Conservation (phyloP, 2,888 invertebrate genomes). For the Thecophora atra region DNA sequence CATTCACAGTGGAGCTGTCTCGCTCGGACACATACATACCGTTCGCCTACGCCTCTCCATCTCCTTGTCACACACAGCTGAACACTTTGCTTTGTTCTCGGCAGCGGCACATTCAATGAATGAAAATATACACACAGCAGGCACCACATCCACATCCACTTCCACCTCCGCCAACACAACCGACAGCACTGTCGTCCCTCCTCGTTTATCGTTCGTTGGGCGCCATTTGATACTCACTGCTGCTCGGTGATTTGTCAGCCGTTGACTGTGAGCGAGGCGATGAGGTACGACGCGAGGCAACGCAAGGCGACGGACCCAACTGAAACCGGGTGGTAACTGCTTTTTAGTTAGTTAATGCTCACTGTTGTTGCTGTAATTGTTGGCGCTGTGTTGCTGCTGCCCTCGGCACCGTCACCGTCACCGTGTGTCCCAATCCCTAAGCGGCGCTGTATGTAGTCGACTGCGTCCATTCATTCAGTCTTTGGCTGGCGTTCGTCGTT, state of each 20-base stretch:
- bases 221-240: constrained; percentile 54
- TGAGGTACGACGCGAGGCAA: background rate
- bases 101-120: constrained; percentile 4
- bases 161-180: constrained; percentile 40
- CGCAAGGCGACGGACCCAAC: constrained; percentile 40
- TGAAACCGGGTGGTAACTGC: constrained; percentile 13
- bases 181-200: constrained; percentile 16
- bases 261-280: constrained; percentile 6
- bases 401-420: constrained; percentile 35
- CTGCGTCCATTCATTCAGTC: constrained; percentile 39
- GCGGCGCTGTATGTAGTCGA: constrained; percentile 36
- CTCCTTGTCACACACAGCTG: too few species aligned
- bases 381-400: constrained; percentile 20
- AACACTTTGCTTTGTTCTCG: too few species aligned
- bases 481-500: constrained; percentile 45
- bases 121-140: background rate
- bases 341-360: background rate
- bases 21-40: constrained; percentile 4
- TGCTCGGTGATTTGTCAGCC: constrained; percentile 33
- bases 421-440: constrained; percentile 47
- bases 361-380: constrained; percentile 22
- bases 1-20: background rate
- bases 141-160: constrained; percentile 17
- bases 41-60: constrained; percentile 28
- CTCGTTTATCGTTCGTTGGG: constrained; percentile 48